Base-by-base conservation (phyloP, 2,797 vertebrate species). In the Cynopterus sphinx region DNA sequence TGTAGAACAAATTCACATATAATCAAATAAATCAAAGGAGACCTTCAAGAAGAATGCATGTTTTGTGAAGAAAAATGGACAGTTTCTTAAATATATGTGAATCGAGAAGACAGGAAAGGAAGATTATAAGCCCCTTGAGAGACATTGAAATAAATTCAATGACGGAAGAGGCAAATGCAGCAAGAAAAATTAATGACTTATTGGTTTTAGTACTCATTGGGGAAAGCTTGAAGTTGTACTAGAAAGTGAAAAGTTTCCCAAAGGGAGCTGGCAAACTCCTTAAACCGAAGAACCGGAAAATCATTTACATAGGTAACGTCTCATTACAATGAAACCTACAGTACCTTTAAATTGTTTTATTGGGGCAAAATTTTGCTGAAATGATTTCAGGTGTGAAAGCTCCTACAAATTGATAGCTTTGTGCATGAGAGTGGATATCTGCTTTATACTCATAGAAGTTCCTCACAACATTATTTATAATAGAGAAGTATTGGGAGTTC, bases 31-130 rank as follows among this genome's bases (percentile, higher is more conserved):
- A 96, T 94, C 33, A 91, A 68, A 93, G 95, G 84, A 92, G 24
- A 77, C 26, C 49, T 97, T 96, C n/a, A 24, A 10, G 43, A 97
- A 93, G 73, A 77, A 95, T 39, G 24, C 31, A 22, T 49, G 84
- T 8, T 53, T 36, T 19, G 28, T 94, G 75, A 89, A 87, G 67
- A 90, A 96, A 97, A 96, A 84, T 78, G 2, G 39, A 86, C 57
- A 93, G 73, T 94, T 97, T 97, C 97, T 95, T 95, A 97, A 97
- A 96, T 94, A 96, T 93, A 88, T 94, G 81, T 91, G 96, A 97
- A 89, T 9, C 0, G 46, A 91, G 95, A 4, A 87, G 91, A 91
- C 90, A 96, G 63, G 73, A 70, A 78, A 91, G 94, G 93, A 91
- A 95, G 95, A 87, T 92, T 90, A 90, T 91, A 94, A 94, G 81